Conservation (phyloP, 64 coral and sea anemone species). For the Cladopsammia gracilis region DNA sequence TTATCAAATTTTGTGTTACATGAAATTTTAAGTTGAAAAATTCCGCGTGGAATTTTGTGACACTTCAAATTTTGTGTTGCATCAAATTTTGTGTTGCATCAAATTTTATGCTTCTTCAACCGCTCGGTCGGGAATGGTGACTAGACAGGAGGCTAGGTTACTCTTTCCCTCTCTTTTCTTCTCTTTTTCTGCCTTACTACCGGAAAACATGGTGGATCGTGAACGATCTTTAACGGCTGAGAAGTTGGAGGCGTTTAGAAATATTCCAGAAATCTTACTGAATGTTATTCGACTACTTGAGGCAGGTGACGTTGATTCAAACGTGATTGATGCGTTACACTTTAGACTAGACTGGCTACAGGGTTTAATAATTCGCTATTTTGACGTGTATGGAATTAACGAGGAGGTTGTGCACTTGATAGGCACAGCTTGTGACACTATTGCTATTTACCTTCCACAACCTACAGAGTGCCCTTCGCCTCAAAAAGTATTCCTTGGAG, state of each 20-base stretch:
- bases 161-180: too few species aligned
- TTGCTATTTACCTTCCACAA: constrained; percentile 8
- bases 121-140: too few species aligned
- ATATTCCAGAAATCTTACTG: not conserved
- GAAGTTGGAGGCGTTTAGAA: not conserved
- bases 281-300: not conserved
- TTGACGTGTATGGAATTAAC: too few species aligned
- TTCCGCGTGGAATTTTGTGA: too few species aligned
- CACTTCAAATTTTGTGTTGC: too few species aligned
- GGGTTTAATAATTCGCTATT: too few species aligned
- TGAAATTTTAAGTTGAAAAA: constrained; percentile 7
- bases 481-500: not conserved
- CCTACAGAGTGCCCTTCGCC: not conserved
- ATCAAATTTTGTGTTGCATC: not conserved
- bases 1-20: too few species aligned
- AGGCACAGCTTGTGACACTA: not conserved
- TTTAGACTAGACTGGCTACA: too few species aligned
- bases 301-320: not conserved
- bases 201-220: too few species aligned
- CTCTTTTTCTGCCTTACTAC: too few species aligned
- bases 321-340: not conserved
- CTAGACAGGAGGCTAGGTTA: not conserved
- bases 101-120: not conserved
- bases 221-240: not conserved
- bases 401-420: constrained; percentile 2